Conservation (phyloP, 2,888 invertebrate genomes). For the Eumacrocentrus americanus region DNA sequence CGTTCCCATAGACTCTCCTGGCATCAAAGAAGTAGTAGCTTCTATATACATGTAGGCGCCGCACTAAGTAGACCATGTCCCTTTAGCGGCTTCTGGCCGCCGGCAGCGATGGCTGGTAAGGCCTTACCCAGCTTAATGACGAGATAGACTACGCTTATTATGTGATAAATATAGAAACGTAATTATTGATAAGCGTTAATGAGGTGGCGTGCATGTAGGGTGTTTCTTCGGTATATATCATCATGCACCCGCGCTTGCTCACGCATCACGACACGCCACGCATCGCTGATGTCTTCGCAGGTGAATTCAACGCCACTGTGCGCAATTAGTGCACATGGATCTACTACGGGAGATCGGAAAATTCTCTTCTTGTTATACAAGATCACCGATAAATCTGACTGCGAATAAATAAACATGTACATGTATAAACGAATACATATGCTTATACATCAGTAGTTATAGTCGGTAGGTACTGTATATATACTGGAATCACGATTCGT, state of each 20-base stretch:
- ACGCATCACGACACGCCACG: conserved; percentile 49
- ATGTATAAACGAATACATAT: not conserved
- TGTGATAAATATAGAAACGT: conserved; percentile 57
- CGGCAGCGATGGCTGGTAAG: conserved; percentile 10
- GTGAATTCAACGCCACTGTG: not conserved
- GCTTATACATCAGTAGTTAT: no score
- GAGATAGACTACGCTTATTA: conserved; percentile 54
- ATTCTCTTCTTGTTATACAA: not conserved
- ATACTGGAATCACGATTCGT: not conserved
- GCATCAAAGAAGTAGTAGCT: not conserved
- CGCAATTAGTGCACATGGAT: conserved; percentile 28
- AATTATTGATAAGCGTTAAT: conserved; percentile 60
- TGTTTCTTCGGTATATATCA: conserved; percentile 47
- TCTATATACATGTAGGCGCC: not conserved
- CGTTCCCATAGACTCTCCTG: not conserved
- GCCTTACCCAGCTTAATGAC: conserved; percentile 48
- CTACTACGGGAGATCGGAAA: not conserved
- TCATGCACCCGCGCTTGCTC: conserved; percentile 53
- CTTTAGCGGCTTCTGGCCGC: conserved; percentile 22
- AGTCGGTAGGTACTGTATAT: no score
- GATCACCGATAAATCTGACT: not conserved
- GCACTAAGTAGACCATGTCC: conserved; percentile 51
- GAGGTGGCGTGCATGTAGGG: conserved; percentile 42
- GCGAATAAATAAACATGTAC: no score
- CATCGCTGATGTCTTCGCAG: conserved; percentile 29